A percentile compares a stretch with the other conserved stretches of the same genome.
Conservation (phyloP, 2,113 vertebrate genomes). For the Daboia siamensis region DNA sequence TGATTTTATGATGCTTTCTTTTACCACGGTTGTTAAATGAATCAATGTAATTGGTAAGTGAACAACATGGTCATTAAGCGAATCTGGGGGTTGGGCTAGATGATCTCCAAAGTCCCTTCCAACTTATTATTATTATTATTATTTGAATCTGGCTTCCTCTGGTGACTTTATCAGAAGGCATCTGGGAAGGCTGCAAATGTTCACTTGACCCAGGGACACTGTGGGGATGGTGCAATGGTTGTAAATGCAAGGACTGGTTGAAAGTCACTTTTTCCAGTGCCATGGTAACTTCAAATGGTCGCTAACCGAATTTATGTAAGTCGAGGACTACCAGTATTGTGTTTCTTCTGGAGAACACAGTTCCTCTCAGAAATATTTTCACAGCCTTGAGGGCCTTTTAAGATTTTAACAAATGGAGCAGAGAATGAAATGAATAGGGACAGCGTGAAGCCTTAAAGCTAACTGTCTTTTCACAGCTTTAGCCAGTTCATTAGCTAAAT, state of each 20-base stretch:
- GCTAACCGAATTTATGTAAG: background rate
- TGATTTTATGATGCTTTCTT: background rate
- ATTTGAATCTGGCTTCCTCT: background rate
- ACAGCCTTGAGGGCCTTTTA: background rate
- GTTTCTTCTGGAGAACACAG: background rate
- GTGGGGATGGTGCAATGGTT: background rate
- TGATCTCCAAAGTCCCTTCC: no score
- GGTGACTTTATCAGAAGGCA: background rate
- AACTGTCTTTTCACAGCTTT: background rate
- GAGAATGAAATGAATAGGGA: background rate
- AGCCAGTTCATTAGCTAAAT: background rate
- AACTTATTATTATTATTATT: no score
- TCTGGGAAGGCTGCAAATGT: no score
- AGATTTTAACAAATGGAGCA: background rate
- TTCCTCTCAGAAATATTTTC: background rate
- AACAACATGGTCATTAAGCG: background rate
- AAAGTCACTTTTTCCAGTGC: background rate
- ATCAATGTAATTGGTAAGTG: background rate
- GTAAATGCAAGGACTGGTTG: background rate
- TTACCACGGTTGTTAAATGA: background rate
- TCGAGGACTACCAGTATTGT: background rate
- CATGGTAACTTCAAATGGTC: background rate
- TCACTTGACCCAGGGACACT: no score
- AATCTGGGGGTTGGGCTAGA: background rate
- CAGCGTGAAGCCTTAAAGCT: background rate